A percentile compares a stretch with the other conserved stretches of the same genome.
Conservation (phyloP, 2,888 invertebrate species). For the Rotaria sp. region DNA sequence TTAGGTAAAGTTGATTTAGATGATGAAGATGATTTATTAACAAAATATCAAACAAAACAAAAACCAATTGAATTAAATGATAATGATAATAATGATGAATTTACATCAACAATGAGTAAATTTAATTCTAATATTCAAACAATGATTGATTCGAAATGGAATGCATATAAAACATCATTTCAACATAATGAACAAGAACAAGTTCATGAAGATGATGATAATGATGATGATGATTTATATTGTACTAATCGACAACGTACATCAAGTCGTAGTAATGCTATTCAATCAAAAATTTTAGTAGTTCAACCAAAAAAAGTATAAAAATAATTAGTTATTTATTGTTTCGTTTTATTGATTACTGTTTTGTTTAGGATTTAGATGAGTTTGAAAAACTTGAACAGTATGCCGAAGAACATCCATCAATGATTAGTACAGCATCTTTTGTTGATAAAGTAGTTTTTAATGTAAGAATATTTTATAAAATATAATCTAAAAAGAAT, state of each 20-base stretch:
- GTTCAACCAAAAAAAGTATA: not conserved
- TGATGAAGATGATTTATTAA: constrained; percentile 21
- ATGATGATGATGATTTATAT: not conserved
- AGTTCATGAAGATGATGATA: not conserved
- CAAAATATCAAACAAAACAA: not conserved
- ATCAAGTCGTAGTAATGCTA: not conserved
- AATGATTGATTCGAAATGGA: constrained; percentile 27
- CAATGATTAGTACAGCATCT: constrained; percentile 44
- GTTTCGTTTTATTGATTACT: not conserved
- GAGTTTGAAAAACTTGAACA: constrained; percentile 54
- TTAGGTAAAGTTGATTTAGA: constrained; percentile 21
- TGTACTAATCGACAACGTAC: not conserved
- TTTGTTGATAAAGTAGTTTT: constrained; percentile 5
- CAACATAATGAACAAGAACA: not conserved
- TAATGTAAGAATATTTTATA: not conserved
- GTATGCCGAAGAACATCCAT: constrained; percentile 52
- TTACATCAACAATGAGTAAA: not conserved
- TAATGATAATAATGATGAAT: not conserved
- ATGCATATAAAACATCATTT: constrained; percentile 20
- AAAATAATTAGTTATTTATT: not conserved
- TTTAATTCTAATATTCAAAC: not conserved
- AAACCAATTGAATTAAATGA: not conserved
- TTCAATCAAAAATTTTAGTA: not conserved
- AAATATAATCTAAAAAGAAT: too few species aligned
- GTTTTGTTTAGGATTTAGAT: constrained; percentile 43